Conservation (phyloP, 2,113 vertebrate genomes). For the Nothocercus nigrocapillus region DNA sequence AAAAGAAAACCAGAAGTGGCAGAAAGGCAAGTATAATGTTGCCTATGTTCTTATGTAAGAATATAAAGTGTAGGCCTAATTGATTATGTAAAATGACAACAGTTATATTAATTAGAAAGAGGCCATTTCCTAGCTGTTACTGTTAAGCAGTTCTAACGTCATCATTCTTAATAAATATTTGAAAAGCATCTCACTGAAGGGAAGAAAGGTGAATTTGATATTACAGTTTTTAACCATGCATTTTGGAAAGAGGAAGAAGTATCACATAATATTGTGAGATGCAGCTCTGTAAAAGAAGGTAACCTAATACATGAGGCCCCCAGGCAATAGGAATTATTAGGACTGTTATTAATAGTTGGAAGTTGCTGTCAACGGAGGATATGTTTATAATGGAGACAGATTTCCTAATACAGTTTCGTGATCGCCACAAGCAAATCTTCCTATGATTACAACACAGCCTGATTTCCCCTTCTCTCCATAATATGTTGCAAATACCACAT, state of each 20-base stretch:
- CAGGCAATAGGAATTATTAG: neutral
- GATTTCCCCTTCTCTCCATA: neutral
- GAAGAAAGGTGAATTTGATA: neutral
- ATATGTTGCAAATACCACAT: neutral
- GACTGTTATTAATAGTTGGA: neutral
- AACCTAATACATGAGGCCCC: neutral
- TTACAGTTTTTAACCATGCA: neutral
- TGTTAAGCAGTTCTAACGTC: neutral
- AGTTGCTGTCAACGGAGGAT: neutral
- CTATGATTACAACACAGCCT: neutral
- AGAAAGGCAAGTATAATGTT: neutral
- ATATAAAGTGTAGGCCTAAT: neutral
- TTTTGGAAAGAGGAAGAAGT: neutral
- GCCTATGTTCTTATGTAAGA: neutral
- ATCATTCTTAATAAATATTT: neutral
- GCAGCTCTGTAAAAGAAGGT: neutral
- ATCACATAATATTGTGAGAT: neutral
- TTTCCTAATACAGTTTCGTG: neutral
- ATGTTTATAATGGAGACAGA: neutral
- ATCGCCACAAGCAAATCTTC: neutral
- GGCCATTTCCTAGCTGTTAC: neutral
- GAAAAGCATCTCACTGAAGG: neutral
- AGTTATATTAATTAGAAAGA: neutral
- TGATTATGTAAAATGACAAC: neutral
- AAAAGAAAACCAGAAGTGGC: neutral